Evolutionary conservation across 2,113 vertebrate species (phyloP), one percentile per base, ranked within the genome.

Genomic region (Gavia stellata): DNA sequence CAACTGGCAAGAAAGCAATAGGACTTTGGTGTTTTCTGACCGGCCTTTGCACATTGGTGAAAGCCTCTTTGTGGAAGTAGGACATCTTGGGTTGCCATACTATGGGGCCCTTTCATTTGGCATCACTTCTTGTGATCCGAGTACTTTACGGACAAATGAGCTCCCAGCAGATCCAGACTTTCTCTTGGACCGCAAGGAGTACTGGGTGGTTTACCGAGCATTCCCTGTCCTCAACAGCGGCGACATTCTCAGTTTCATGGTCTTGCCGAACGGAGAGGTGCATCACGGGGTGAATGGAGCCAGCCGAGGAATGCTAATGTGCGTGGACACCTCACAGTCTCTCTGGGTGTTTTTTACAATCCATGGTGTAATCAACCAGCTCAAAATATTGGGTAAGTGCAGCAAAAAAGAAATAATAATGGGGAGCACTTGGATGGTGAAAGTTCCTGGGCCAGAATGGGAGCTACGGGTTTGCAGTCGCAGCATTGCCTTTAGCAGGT

Each of bases 321-420:
- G 99, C 8, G 99, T 99, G 63, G 99, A 99, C 98, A 98, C 99
- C 90, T 99, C 99, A 8, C 99, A 99, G 97, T 98, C 99, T 56
- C 99, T 99, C 84, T 99, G 99, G 99, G 98, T 99, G 90, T 99
- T 99, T 97, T 99, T 99, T 96, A 98, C 98, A 1, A 98, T 99
- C 94, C 99, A 99, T 3, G 99, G 99, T 3, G 99, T 99, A 40
- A 98, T 99, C 93, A 99, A 99, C 97, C 98, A 99, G 97, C 98
- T 99, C 95, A 98, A 98, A 98, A 99, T 99, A 97, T 89, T 99
- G 59, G 99, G 99, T 99, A 98, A 97, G 98, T 91, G 47, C 59
- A 81, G 81, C 26, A 33, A 4, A 58, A 58, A 65, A 66, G 67
- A n/a, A 73, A 38, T 26, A 3, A 24, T 20, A 24, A 8, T 1